A percentile compares a stretch with the other conserved stretches of the same genome.
Evolutionary conservation across 1,140 invertebrate genomes (phyloP).

Genomic region (Drosophila bocqueti): DNA sequence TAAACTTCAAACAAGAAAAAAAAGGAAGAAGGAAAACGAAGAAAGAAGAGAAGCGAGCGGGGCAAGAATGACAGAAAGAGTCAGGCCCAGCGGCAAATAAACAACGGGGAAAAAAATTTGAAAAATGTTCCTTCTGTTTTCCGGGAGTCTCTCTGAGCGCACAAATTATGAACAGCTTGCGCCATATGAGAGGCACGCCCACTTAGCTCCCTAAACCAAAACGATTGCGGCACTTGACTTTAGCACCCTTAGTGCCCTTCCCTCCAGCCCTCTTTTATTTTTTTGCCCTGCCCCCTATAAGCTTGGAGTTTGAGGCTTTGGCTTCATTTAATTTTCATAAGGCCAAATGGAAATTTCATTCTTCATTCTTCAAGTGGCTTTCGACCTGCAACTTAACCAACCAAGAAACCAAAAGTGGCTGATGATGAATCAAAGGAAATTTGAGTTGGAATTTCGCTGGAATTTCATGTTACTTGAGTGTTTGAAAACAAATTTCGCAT

Average conservation of each 20-base stretch:
- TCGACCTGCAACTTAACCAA: conserved; percentile 44
- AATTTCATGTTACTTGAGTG: conserved; percentile 17
- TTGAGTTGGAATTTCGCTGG: conserved; percentile 12
- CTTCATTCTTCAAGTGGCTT: conserved; percentile 63
- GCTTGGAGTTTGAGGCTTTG: conserved; percentile 33
- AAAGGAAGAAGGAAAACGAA: too few relatives aligned
- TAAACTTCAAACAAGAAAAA: conserved; percentile 28
- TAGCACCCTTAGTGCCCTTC: conserved; percentile 46
- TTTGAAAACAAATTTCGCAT: conserved; percentile 15
- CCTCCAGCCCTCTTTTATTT: conserved; percentile 3
- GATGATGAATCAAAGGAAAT: conserved; percentile 43
- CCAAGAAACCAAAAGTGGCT: conserved; percentile 27
- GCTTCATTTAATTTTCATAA: conserved; percentile 76
- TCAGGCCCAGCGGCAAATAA: conserved; percentile 24
- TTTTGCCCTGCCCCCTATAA: background rate
- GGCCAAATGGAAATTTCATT: conserved; percentile 66
- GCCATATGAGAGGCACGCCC: conserved; percentile 43
- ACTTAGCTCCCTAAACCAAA: conserved; percentile 58
- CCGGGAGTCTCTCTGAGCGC: conserved; percentile 1
- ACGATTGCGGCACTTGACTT: conserved; percentile 73
- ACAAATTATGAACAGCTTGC: conserved; percentile 64
- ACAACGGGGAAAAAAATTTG: conserved; percentile 15
- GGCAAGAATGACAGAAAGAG: conserved; percentile 17
- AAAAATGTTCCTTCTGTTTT: conserved; percentile 32
- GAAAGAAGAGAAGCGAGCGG: background rate